A percentile compares a stretch with the other conserved stretches of the same genome.
Conservation (phyloP, 2,888 invertebrate species). For the Archaeoteleia sp. region DNA sequence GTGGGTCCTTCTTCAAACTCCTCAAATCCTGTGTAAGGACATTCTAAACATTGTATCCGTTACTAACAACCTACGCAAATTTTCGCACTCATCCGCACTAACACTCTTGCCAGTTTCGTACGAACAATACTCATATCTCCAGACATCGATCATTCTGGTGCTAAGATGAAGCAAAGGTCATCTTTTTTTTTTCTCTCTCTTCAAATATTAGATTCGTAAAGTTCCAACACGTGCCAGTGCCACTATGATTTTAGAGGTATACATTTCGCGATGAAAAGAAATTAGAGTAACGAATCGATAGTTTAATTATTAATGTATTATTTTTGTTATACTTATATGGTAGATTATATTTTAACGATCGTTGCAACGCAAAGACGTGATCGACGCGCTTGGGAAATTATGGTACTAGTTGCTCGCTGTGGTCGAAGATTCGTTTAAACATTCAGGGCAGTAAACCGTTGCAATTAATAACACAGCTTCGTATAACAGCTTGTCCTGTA, state of each 20-base stretch:
- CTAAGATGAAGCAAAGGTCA: constrained; percentile 39
- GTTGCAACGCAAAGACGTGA: too few relatives aligned
- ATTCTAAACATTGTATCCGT: too few relatives aligned
- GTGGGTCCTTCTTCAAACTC: constrained; percentile 65
- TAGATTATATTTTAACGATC: too few relatives aligned
- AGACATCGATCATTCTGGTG: constrained; percentile 28
- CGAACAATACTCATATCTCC: constrained; percentile 28
- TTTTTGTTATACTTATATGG: too few relatives aligned
- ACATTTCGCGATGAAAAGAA: background rate
- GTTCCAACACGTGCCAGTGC: constrained; percentile 32
- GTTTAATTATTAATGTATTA: constrained; percentile 1
- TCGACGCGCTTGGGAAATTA: too few relatives aligned
- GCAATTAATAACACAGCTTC: constrained; percentile 10
- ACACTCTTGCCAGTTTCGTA: constrained; percentile 2
- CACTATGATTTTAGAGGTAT: constrained; percentile 5
- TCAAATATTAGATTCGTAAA: background rate
- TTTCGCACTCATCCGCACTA: constrained; percentile 23
- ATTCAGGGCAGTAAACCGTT: too few relatives aligned
- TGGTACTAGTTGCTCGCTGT: too few relatives aligned
- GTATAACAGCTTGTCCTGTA: background rate
- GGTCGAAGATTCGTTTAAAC: too few relatives aligned
- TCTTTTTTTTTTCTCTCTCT: too few relatives aligned
- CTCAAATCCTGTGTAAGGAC: constrained; percentile 50
- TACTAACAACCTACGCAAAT: constrained; percentile 34
- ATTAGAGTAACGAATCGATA: background rate